Conservation (phyloP, 2,888 invertebrate genomes). For the Chironomus riparius region DNA sequence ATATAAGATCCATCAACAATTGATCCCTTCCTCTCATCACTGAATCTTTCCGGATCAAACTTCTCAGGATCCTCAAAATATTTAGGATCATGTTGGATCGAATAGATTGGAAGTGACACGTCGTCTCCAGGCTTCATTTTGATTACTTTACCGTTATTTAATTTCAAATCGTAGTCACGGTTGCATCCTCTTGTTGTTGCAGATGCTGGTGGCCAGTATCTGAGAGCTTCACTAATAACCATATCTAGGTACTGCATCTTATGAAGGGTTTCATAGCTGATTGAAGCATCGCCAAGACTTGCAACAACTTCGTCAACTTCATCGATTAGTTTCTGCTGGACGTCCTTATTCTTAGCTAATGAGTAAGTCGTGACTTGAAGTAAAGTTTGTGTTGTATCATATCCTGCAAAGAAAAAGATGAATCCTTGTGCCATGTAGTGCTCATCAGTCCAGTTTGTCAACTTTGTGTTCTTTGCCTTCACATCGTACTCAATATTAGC, state of each 20-base stretch:
- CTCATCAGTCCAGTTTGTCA: neutral
- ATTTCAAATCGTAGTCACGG: conserved; percentile 43
- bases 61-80: conserved; percentile 47
- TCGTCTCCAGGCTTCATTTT: conserved; percentile 27
- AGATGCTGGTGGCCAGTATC: conserved; percentile 44
- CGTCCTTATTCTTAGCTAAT: conserved; percentile 49
- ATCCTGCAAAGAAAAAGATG: conserved; percentile 50
- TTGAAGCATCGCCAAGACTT: conserved; percentile 37
- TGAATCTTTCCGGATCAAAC: conserved; percentile 53
- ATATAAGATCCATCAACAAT: conserved; percentile 44
- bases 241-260: conserved; percentile 53
- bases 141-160: conserved; percentile 30
- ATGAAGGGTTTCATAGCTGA: conserved; percentile 46
- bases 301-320: conserved; percentile 47
- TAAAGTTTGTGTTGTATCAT: conserved; percentile 44
- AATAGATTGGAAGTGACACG: conserved; percentile 40
- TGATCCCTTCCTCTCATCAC: conserved; percentile 47
- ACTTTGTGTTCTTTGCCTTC: neutral
- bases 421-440: conserved; percentile 32
- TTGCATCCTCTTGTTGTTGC: conserved; percentile 44
- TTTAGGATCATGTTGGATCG: conserved; percentile 45
- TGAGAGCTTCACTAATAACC: conserved; percentile 48
- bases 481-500: neutral
- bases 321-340: conserved; percentile 46
- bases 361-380: conserved; percentile 49